phyloP scores from a whole-genome alignment of 2,797 vertebrate species.

The Hozukius guyotensis region DNA sequence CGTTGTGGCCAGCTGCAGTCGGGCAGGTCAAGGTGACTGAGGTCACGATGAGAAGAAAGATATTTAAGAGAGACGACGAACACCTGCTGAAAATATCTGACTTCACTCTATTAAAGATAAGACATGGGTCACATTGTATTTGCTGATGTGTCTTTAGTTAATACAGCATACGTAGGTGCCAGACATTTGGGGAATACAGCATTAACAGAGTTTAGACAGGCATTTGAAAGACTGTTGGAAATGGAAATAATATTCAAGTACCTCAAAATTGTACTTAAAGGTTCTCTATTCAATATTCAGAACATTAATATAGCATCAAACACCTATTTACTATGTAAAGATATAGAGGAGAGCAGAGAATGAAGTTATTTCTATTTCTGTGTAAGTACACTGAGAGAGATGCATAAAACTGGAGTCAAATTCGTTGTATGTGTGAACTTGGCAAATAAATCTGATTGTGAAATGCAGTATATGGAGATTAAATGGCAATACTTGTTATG shows the following conservation, averaged over 20 bases:
- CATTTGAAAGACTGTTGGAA: neutral
- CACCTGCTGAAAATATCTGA: constrained; percentile 61
- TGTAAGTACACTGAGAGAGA: no score
- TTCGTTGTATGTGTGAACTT: no score
- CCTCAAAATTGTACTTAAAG: neutral
- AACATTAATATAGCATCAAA: neutral
- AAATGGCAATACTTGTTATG: neutral
- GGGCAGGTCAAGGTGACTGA: constrained; percentile 65
- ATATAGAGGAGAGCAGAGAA: no score
- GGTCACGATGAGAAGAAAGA: constrained; percentile 48
- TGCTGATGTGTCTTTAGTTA: neutral
- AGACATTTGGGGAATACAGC: neutral
- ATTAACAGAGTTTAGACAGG: neutral
- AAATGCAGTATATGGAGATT: neutral
- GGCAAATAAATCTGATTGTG: no score
- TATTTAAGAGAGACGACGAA: constrained; percentile 46
- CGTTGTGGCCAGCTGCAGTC: constrained; percentile 65
- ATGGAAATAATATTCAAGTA: neutral
- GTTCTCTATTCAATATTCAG: neutral
- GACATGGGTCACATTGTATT: neutral
- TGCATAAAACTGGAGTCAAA: no score
- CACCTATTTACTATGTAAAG: no score
- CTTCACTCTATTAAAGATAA: neutral
- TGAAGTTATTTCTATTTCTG: no score
- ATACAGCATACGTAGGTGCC: neutral